These are phyloP conservation scores for Acrocephalus scirpaceus DNA, from an alignment of 2,797 vertebrate genomes.

Conservation along the genomic window DNA sequence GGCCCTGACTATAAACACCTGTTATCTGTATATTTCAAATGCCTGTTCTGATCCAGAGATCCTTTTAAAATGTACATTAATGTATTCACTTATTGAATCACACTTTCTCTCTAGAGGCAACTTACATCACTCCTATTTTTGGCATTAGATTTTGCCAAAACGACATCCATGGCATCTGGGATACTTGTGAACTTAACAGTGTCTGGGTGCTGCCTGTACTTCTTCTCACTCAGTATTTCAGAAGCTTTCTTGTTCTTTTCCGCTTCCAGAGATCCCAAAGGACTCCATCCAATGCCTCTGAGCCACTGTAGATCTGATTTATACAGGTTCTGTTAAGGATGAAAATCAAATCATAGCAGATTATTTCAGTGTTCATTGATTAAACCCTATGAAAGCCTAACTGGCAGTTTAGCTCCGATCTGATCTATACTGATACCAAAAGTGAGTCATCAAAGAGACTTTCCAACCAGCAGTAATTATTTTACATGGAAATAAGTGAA, in stretches of 20 bases:
- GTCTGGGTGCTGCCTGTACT: slow-evolving; percentile 90
- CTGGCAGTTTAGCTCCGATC: neutral
- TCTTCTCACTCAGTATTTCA: slow-evolving; percentile 87
- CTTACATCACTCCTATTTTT: slow-evolving; percentile 89
- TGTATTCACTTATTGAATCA: neutral
- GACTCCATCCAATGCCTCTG: slow-evolving; percentile 91
- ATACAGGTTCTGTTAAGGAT: slow-evolving; percentile 81
- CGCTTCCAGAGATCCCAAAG: slow-evolving; percentile 90
- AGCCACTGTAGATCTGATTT: slow-evolving; percentile 86
- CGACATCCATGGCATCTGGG: slow-evolving; percentile 86
- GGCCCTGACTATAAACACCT: neutral
- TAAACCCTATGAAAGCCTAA: neutral
- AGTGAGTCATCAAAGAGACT: neutral
- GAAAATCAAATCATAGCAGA: neutral
- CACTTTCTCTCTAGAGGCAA: neutral
- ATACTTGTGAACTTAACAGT: slow-evolving; percentile 91
- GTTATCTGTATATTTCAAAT: neutral
- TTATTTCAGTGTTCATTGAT: neutral
- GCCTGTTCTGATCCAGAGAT: neutral
- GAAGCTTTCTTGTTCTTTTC: slow-evolving; percentile 89
- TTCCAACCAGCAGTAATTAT: neutral
- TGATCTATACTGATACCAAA: neutral
- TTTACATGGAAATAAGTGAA: neutral
- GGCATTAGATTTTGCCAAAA: slow-evolving; percentile 89
- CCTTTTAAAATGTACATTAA: neutral